A percentile compares a stretch with the other conserved stretches of the same genome.
Evolutionary conservation across 2,797 vertebrate species (phyloP).

Genomic region (Microchirus variegatus): DNA sequence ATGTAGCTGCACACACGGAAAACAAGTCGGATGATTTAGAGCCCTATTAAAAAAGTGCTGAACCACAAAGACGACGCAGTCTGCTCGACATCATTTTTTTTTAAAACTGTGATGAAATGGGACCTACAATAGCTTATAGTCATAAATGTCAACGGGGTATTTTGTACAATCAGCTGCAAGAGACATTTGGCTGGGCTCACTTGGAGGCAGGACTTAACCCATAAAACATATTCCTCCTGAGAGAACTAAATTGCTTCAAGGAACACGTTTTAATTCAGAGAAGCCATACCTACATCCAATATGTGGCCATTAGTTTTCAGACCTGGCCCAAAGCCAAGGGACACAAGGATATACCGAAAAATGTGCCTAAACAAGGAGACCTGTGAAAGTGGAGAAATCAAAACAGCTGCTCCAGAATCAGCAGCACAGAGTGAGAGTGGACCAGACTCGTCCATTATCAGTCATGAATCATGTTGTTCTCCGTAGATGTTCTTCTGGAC

Average conservation of each 20-base stretch:
- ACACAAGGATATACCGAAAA: too few species aligned
- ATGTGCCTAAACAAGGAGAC: background rate
- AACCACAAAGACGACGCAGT: background rate
- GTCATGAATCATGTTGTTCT: background rate
- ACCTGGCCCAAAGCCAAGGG: background rate
- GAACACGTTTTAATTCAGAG: constrained; percentile 1
- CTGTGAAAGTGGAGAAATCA: background rate
- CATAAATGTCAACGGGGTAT: constrained; percentile 3
- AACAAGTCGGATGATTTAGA: background rate
- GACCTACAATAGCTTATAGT: constrained; percentile 2
- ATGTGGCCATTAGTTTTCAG: background rate
- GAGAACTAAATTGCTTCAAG: constrained; percentile 11
- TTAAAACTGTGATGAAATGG: background rate
- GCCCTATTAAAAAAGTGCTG: background rate
- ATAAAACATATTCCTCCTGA: constrained; percentile 5
- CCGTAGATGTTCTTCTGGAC: background rate
- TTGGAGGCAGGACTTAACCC: constrained; percentile 5
- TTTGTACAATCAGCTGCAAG: constrained; percentile 6
- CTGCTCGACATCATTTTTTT: background rate
- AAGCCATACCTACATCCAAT: background rate
- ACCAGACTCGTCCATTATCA: background rate
- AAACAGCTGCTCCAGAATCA: background rate
- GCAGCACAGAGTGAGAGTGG: too few species aligned
- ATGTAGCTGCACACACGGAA: background rate
- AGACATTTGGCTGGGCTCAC: constrained; percentile 28